phyloP scores from a whole-genome alignment of 2,113 vertebrate genomes.

The Chroicocephalus ridibundus region DNA sequence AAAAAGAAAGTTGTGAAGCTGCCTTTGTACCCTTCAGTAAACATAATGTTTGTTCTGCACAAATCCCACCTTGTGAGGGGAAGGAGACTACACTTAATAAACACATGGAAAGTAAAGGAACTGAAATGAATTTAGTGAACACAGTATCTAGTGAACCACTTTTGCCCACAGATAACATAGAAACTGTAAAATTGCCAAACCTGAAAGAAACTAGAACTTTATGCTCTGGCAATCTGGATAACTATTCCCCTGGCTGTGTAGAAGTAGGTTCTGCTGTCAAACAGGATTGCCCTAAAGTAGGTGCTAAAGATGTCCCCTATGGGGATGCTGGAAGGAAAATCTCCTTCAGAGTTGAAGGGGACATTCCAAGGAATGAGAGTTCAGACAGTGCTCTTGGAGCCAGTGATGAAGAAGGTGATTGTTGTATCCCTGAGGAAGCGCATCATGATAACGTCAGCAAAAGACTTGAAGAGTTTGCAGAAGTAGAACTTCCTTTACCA shows the following conservation, averaged over 20 bases:
- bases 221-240: background rate
- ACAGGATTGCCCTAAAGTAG: constrained; percentile 9
- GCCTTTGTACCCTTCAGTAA: constrained; percentile 3
- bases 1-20: background rate
- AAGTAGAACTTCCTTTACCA: constrained; percentile 82
- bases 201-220: background rate
- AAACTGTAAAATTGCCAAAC: background rate
- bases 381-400: constrained; percentile 85
- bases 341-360: constrained; percentile 66
- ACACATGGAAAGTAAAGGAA: background rate
- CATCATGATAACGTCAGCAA: background rate
- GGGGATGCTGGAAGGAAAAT: constrained; percentile 62
- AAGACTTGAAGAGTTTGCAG: constrained; percentile 48
- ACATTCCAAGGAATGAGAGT: constrained; percentile 82
- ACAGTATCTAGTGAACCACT: background rate
- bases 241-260: background rate
- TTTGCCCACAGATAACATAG: background rate
- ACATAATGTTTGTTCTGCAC: background rate
- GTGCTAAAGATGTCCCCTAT: constrained; percentile 64
- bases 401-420: constrained; percentile 79
- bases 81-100: background rate
- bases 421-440: background rate
- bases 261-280: background rate
- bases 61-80: background rate
- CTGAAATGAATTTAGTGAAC: background rate